Percentiles rank a stretch among this genome's conserved stretches.
Conservation (phyloP, 2,113 vertebrate species). For the Calonectris borealis region DNA sequence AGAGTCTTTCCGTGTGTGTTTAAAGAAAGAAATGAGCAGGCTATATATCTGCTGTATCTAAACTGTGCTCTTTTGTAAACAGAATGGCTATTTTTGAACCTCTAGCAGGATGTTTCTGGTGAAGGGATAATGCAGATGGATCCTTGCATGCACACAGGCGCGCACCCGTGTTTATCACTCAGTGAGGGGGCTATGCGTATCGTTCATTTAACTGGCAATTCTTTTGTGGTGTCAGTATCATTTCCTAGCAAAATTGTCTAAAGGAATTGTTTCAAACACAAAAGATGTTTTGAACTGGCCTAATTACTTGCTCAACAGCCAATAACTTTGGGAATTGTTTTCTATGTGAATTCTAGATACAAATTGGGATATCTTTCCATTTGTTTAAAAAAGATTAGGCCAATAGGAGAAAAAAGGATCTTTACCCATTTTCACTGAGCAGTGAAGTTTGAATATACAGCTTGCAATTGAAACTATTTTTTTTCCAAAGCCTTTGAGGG, state of each 20-base stretch:
- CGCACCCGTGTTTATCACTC: not conserved
- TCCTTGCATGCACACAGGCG: not conserved
- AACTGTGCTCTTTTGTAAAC: slow-evolving; percentile 13
- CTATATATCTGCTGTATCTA: slow-evolving; percentile 15
- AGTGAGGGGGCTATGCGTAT: not conserved
- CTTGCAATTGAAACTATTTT: slow-evolving; percentile 62
- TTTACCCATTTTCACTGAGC: slow-evolving; percentile 61
- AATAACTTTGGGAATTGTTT: slow-evolving; percentile 55
- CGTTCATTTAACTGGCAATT: slow-evolving; percentile 39
- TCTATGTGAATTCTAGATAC: slow-evolving; percentile 42
- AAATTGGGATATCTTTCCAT: slow-evolving; percentile 49
- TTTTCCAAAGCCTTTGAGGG: slow-evolving; percentile 68
- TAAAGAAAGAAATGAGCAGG: slow-evolving; percentile 7
- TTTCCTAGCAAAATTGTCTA: slow-evolving; percentile 34
- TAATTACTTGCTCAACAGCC: slow-evolving; percentile 58
- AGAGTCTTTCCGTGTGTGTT: not conserved
- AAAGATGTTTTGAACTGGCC: slow-evolving; percentile 47
- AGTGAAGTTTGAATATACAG: slow-evolving; percentile 72
- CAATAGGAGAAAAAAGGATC: slow-evolving; percentile 57
- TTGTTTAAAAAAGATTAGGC: slow-evolving; percentile 65
- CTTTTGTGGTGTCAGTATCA: slow-evolving; percentile 18
- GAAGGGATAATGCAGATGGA: not conserved
- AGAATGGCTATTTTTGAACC: slow-evolving; percentile 24
- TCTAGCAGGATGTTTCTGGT: slow-evolving; percentile 43
- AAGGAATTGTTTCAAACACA: slow-evolving; percentile 53